Evolutionary conservation across 2,113 vertebrate genomes (phyloP), one percentile per base, ranked within the genome.

Genomic region (Pipra filicauda): DNA sequence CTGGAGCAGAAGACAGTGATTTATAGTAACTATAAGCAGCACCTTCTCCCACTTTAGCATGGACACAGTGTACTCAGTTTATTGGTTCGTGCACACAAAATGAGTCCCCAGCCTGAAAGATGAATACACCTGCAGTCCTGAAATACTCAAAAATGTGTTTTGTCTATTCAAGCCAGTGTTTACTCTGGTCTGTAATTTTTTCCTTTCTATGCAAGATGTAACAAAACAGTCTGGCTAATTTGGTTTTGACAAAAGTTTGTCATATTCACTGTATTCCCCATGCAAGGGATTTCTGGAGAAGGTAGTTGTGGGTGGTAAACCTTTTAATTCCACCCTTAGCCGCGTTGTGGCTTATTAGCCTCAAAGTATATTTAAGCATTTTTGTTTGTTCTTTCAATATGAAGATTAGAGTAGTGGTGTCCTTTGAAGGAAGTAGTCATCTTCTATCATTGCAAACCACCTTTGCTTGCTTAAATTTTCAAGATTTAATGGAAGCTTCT

Each of bases 1-100:
- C 85, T 69, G 65, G 67, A 74, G 54, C 74, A 88, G 76, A 75
- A 91, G 83, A 88, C 66, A 86, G 59, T 92, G 81, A 94, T 96
- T 92, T 96, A 67, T 85, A 85, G 49, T 70, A 64, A 43, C 74
- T 74, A 55, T 66, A 87, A 93, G 77, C 66, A 76, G 44, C 70
- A 87, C 62, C 39, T 91, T 92, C 70, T 82, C 8, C 41, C 81
- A 44, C 61, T 79, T 87, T 70, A 86, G 79, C 23, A 41, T 73
- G 76, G 22, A 83, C 66, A 74, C 52, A 48, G 0, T 70, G 58
- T 37, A n/a, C 57, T 66, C 2, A 4, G 23, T 91, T 91, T 88
- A 72, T 51, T 71, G 65, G 43, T 91, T 93, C 66, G 6, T 1
- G 1, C 33, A 33, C 41, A 72, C 22, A 26, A 41, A 81, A 76